Conservation (phyloP, 2,888 invertebrate species). For the Pachliopta kotzebuea region DNA sequence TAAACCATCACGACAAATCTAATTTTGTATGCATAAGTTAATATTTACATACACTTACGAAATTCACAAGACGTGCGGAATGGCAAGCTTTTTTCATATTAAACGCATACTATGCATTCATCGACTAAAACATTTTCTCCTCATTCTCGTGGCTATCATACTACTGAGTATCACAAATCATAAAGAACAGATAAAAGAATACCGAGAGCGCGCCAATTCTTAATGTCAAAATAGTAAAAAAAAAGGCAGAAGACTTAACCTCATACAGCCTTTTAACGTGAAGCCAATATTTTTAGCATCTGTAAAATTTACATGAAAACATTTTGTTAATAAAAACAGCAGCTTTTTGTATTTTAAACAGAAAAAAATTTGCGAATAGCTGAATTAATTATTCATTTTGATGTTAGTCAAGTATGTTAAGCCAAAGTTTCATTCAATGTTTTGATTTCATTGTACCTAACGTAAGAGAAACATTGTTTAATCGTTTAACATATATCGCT, state of each 20-base stretch:
- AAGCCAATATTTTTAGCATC: not conserved
- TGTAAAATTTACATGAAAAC: not conserved
- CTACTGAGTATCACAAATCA: not conserved
- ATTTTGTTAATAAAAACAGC: too few relatives aligned
- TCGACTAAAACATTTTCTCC: not conserved
- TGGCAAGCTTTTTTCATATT: slow-evolving; percentile 8
- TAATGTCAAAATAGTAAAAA: not conserved
- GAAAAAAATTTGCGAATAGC: not conserved
- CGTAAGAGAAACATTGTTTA: too few relatives aligned
- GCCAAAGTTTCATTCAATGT: too few relatives aligned
- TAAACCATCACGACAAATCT: not conserved
- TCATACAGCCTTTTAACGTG: not conserved
- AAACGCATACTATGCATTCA: not conserved
- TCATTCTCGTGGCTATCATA: not conserved
- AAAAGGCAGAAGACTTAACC: not conserved
- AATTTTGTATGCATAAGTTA: not conserved
- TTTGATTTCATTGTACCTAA: too few relatives aligned
- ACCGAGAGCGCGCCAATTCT: not conserved
- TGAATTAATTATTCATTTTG: too few relatives aligned
- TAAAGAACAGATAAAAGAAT: not conserved
- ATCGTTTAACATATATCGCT: too few relatives aligned
- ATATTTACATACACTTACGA: not conserved
- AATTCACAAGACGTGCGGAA: slow-evolving; percentile 7
- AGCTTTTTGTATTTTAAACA: too few relatives aligned
- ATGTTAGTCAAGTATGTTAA: too few relatives aligned